Evolutionary conservation across 2,113 vertebrate genomes (phyloP).

Genomic region (Chelonoidis abingdonii): DNA sequence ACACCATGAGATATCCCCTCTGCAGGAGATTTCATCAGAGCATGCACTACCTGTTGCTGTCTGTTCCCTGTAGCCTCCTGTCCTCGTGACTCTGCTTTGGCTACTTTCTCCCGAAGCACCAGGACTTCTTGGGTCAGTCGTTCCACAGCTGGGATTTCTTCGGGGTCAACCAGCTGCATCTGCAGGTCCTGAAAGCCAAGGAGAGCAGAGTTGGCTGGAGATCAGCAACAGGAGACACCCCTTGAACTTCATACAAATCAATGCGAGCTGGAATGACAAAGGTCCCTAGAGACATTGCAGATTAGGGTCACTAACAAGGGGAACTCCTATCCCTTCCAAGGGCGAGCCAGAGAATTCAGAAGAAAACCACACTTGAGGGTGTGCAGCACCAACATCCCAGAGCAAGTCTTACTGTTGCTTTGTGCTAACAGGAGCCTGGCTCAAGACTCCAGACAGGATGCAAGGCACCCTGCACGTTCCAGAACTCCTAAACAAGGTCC

Average conservation of each 20-base stretch:
- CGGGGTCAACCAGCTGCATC: slow-evolving; percentile 87
- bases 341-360: not conserved
- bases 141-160: slow-evolving; percentile 87
- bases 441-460: not conserved
- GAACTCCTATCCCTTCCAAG: not conserved
- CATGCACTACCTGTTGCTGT: slow-evolving; percentile 81
- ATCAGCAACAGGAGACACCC: slow-evolving; percentile 35
- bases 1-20: not conserved
- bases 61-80: slow-evolving; percentile 73
- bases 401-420: too few relatives aligned
- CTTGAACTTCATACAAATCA: not conserved
- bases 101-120: slow-evolving; percentile 84
- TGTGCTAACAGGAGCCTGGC: not conserved
- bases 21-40: not conserved
- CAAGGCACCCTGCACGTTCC: not conserved
- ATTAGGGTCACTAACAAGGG: not conserved
- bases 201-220: not conserved
- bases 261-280: not conserved
- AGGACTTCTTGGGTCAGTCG: slow-evolving; percentile 88
- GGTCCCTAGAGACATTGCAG: slow-evolving; percentile 3
- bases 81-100: slow-evolving; percentile 65
- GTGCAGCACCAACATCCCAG: too few relatives aligned
- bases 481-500: not conserved
- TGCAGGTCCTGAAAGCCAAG: slow-evolving; percentile 85
- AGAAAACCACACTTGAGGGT: too few relatives aligned